These are phyloP conservation scores for Alectura lathami DNA, from an alignment of 2,113 vertebrate species.

Conservation along the genomic window DNA sequence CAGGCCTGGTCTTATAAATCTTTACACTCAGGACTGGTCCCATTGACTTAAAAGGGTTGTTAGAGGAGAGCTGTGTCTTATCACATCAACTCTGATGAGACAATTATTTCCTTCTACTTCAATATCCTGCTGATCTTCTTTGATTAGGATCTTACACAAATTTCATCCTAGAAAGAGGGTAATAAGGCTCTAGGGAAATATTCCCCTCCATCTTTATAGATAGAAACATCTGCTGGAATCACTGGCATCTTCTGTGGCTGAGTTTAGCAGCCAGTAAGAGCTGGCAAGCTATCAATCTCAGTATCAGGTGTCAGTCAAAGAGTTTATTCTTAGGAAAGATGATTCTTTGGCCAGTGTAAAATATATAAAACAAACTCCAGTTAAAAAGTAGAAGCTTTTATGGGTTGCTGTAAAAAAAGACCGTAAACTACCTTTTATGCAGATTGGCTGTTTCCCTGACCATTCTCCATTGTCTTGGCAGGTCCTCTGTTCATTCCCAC, in stretches of 20 bases:
- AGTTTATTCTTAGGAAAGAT: not conserved
- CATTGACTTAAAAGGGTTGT: not conserved
- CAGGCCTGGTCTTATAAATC: not conserved
- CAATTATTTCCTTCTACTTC: not conserved
- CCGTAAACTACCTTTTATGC: constrained; percentile 86
- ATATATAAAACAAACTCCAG: not conserved
- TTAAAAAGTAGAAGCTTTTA: not conserved
- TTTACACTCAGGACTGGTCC: not conserved
- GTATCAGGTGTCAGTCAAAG: not conserved
- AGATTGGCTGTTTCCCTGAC: constrained; percentile 90
- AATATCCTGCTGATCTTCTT: not conserved
- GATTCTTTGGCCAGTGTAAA: not conserved
- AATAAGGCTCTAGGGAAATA: not conserved
- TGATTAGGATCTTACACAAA: not conserved
- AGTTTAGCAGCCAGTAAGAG: not conserved
- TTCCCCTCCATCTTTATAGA: not conserved
- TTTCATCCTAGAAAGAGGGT: not conserved
- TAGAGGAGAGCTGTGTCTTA: not conserved
- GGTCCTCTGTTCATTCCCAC: constrained; percentile 85
- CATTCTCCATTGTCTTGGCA: constrained; percentile 89
- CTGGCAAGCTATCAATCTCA: not conserved
- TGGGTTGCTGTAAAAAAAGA: not conserved
- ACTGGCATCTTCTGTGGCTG: not conserved
- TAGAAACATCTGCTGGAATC: not conserved
- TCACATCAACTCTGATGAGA: not conserved